Evolutionary conservation across 2,113 vertebrate genomes (phyloP), one percentile per base, ranked within the genome.

Genomic region (Triplophysa siluroides): DNA sequence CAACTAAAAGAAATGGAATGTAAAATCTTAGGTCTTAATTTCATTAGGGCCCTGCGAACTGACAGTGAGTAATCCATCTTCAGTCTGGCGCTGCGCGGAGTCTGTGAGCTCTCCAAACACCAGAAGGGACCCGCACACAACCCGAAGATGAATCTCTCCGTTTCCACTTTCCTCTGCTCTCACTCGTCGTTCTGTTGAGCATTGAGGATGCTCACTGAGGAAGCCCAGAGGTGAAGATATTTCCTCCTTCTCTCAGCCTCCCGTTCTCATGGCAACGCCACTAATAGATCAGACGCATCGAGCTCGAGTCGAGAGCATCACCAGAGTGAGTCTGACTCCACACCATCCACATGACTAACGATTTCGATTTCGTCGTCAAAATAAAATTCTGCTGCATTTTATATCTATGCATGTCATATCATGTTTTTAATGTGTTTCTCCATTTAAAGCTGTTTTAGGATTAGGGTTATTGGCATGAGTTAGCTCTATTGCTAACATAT

Each of bases 11-110:
- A 81, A 75, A 60, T 79, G 54, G 79, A 83, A 76, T 65, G 70
- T 60, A 63, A 66, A 64, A 73, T 56, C 9, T 33, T 38, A 11
- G 2, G 19, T 38, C 54, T 73, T 83, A 76, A 83, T 83, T 94
- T 93, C 90, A 90, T 90, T 91, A 88, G 88, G 91, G 92, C 93
- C 92, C 91, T 89, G 90, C 92, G 88, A 88, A 91, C 88, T 90
- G 92, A 94, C 92, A 89, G 90, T 90, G 89, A 93, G 91, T 90
- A 90, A 92, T 93, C 91, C 87, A 91, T 94, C 91, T 93, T 93
- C 91, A 90, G 87, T 86, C 88, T 87, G 88, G 88, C 87, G 71
- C 77, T 79, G 29, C 19, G 43, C 68, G 54, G 54, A 61, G 66
- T 2, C 67, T 21, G 19, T 58, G 82, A 68, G 58, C 54, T 62